phyloP scores from a whole-genome alignment of 2,113 vertebrate genomes.

The Pleuronectes platessa region DNA sequence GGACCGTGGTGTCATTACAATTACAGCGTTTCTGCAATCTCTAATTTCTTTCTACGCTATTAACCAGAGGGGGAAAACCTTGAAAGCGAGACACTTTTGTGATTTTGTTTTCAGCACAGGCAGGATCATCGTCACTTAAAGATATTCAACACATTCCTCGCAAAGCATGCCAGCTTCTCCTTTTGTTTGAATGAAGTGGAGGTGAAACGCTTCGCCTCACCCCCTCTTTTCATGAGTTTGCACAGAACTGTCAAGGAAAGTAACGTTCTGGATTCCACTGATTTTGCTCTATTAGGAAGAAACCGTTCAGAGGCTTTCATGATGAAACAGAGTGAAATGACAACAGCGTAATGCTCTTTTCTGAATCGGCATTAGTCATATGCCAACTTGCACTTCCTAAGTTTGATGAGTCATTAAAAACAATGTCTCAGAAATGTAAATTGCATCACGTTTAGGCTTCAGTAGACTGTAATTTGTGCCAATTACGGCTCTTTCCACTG shows the following conservation, averaged over 20 bases:
- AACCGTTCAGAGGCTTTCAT: slow-evolving; percentile 51
- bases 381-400: slow-evolving; percentile 45
- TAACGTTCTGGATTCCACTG: not conserved
- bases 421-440: slow-evolving; percentile 49
- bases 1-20: not conserved
- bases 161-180: not conserved
- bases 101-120: slow-evolving; percentile 29
- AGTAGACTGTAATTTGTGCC: slow-evolving; percentile 52
- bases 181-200: slow-evolving; percentile 21
- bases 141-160: slow-evolving; percentile 24
- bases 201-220: slow-evolving; percentile 10
- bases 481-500: slow-evolving; percentile 52
- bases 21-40: not conserved
- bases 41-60: not conserved
- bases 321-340: slow-evolving; percentile 67
- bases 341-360: slow-evolving; percentile 51
- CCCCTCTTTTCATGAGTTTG: slow-evolving; percentile 41
- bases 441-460: slow-evolving; percentile 60
- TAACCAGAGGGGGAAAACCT: not conserved
- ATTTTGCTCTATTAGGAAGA: slow-evolving; percentile 34
- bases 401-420: slow-evolving; percentile 67
- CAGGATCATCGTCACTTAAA: slow-evolving; percentile 28
- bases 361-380: slow-evolving; percentile 55
- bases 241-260: slow-evolving; percentile 31
- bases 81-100: not conserved